These are phyloP conservation scores for Cotesia chilonis DNA, from an alignment of 1,140 invertebrate species.

Conservation along the genomic window DNA sequence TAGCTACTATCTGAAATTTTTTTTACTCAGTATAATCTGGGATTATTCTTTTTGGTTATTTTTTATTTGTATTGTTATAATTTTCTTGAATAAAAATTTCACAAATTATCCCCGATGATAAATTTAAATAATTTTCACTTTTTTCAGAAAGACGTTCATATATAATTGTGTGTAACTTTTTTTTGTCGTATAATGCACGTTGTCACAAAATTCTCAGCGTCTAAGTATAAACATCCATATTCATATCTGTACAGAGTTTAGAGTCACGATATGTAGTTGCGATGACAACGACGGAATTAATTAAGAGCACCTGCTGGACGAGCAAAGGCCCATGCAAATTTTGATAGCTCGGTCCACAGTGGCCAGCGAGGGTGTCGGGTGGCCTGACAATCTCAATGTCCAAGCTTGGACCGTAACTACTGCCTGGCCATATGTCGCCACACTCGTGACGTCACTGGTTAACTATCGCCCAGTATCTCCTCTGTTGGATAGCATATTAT, in stretches of 20 bases:
- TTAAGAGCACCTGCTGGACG: slow-evolving; percentile 57
- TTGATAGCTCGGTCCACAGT: slow-evolving; percentile 48
- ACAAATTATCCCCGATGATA: no score
- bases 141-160: no score
- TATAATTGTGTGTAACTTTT: no score
- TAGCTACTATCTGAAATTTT: no score
- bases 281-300: slow-evolving; percentile 54
- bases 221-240: slow-evolving; percentile 3
- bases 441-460: slow-evolving; percentile 66
- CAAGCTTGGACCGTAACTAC: slow-evolving; percentile 48
- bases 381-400: slow-evolving; percentile 52
- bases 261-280: slow-evolving; percentile 21
- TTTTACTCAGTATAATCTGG: no score
- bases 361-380: slow-evolving; percentile 47
- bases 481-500: slow-evolving; percentile 3
- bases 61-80: no score
- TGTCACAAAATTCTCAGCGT: no score
- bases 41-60: no score
- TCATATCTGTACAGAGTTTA: neutral
- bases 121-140: no score
- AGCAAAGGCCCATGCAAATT: slow-evolving; percentile 55
- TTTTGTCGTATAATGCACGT: no score
- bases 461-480: slow-evolving; percentile 52
- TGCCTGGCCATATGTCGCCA: slow-evolving; percentile 64
- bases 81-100: no score